Base-by-base conservation (phyloP, 2,797 vertebrate species). In the Siniperca obscura region DNA sequence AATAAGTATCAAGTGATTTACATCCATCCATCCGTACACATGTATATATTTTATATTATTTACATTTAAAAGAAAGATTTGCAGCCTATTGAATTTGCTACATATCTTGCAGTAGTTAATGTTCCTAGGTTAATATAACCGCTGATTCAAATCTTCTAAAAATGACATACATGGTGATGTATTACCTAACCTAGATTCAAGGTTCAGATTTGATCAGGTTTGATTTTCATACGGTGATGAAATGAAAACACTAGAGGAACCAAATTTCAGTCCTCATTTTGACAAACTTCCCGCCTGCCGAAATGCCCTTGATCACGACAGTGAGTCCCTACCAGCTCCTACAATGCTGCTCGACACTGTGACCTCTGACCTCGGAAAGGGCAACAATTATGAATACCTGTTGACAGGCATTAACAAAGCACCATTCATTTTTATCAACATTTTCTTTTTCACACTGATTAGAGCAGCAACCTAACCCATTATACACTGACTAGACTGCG, bases 81-180 rank as follows among this genome's bases (percentile, higher is more conserved):
- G 50, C 50, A 22, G 21, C 21, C 8, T 52, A 1, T 12, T 64
- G 21, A 8, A 64, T 44, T 38, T 40, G 2, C 10, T 62, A 22
- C 13, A 7, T n/a, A 2, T 40, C 36, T 62, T 10, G 19, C 60
- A 65, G n/a, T 34, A 30, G 44, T 30, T 67, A 5, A 10, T 67
- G 42, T 36, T 60, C 17, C 42, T 22, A 12, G 16, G 21, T 34
- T 21, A 30, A 30, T 55, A 46, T 46, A 71, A 71, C 25, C 10
- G 21, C 30, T 48, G 25, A 71, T 71, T 72, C 70, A 59, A 34
- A 56, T 44, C 21, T 40, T 56, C 38, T 7, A 59, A 71, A 46
- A 14, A 21, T 19, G 19, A 48, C 46, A 21, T 27, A 36, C 21
- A 19, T 12, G 22, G 4, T 16, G 40, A 30, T 13, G 19, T 16